Evolutionary conservation across 2,888 invertebrate genomes (phyloP), one percentile per base, ranked within the genome.

Genomic region (Melikaiella ostensackeni): DNA sequence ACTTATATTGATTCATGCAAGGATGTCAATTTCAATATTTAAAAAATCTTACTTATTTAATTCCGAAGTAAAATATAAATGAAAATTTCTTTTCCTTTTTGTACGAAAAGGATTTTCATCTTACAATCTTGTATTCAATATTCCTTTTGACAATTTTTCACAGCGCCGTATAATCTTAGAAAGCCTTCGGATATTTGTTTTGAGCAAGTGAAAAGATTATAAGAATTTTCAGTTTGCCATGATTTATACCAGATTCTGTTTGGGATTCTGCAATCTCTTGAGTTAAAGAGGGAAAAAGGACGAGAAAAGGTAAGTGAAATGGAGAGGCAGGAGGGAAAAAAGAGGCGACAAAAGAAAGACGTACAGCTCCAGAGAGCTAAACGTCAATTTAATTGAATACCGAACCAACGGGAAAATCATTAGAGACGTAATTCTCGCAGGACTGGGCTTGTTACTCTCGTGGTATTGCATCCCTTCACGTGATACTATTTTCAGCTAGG

Each of bases 401-500:
- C n/a, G 50, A 70, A 70, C 33, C 70, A 70, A 70, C 11, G 50
- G 66, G 50, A 50, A 46, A 70, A 70, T 70, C 70, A 70, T 70
- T 50, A 70, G 70, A 50, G 66, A 50, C 33, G 70, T 70, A 70
- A 70, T 70, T 50, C 70, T 70, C 70, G 30, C 50, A 50, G 70
- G 70, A 70, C n/a, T 11, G 70, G 76, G 63, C 74, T 75, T 77
- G 57, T 74, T 70, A 73, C 77, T 76, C 50, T 55, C 38, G 63
- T 63, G 59, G 21, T 42, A 66, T 76, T 59, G 59, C 76, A 35
- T 63, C 59, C 66, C 55, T 61, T 77, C 50, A 76, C 70, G 57
- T 74, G 63, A 64, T 77, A 87, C 89, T 90, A 90, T 91, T 91
- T 90, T 86, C 84, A 89, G 88, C 63, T 75, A 66, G 74, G 86